Base-by-base conservation (phyloP, 2,113 vertebrate genomes). In the Rhinogobius similis region DNA sequence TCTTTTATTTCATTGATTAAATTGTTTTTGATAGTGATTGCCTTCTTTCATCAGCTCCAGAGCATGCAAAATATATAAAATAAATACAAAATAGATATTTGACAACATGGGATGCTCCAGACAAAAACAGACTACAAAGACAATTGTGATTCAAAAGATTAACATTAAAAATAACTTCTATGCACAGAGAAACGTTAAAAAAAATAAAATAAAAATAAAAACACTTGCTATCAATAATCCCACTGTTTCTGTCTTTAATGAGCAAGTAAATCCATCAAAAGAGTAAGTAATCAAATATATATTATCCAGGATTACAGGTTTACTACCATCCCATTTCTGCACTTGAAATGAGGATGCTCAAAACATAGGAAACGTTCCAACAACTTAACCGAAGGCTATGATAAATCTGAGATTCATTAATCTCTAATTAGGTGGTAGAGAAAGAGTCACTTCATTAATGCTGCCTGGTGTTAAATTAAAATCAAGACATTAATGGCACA, bases 181-280 rank as follows among this genome's bases (percentile, higher is more conserved):
- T 23, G 10, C 6, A 1, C 12, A 55, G 23, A 14, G 4, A 48
- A 64, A 29, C 56, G 26, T 66, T 68, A n/a, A n/a, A n/a, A n/a
- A n/a, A n/a, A n/a, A n/a, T 68, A 73, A 81, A 77, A 81, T 82
- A 81, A 79, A 44, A 0, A 16, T 61, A 36, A 32, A 20, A 68
- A 44, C 69, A 44, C 69, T 71, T 64, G n/a, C 44, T 78, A 83
- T 66, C 66, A 83, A 67, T 53, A 67, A 24, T 41, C 58, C 58
- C 43, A 64, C 41, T 24, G 14, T 76, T 69, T 62, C 32, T 26
- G 18, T 23, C 41, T 61, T 23, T 68, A 56, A 70, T 32, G 39
- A 23, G 10, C 48, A 58, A 72, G 67, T 26, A 56, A 64, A 67
- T 71, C 18, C 27, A 11, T 74, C 64, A 61, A 64, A 5, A 24